Evolutionary conservation across 2,888 invertebrate genomes (phyloP).

Genomic region (Nebria brevicollis): DNA sequence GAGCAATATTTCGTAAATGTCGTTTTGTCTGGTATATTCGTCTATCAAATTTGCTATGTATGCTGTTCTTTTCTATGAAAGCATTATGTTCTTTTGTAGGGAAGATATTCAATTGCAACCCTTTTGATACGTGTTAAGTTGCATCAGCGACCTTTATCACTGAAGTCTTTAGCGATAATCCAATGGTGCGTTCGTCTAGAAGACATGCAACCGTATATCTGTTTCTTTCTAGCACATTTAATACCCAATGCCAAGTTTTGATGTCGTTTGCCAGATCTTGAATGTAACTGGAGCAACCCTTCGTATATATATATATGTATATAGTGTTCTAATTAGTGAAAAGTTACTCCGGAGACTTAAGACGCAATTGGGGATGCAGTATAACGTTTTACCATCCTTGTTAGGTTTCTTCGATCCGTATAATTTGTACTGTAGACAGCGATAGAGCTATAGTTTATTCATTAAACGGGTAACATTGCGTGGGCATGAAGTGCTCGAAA

Average conservation of each 20-base stretch:
- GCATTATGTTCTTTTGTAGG: slow-evolving; percentile 58
- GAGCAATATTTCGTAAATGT: background rate
- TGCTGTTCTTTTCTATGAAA: background rate
- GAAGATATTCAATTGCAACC: slow-evolving; percentile 60
- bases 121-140: slow-evolving; percentile 58
- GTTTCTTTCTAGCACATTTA: slow-evolving; percentile 31
- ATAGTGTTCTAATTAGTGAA: slow-evolving; percentile 52
- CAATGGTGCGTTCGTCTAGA: background rate
- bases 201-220: slow-evolving; percentile 12
- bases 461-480: slow-evolving; percentile 34
- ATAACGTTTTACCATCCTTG: slow-evolving; percentile 35
- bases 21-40: background rate
- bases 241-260: slow-evolving; percentile 13
- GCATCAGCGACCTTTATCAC: slow-evolving; percentile 50
- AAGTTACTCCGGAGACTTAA: slow-evolving; percentile 51
- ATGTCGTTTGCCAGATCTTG: background rate
- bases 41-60: background rate
- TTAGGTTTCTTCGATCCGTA: slow-evolving; percentile 23
- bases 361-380: slow-evolving; percentile 29
- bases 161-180: slow-evolving; percentile 50
- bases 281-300: slow-evolving; percentile 51
- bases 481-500: background rate
- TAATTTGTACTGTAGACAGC: slow-evolving; percentile 21
- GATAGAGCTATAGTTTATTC: slow-evolving; percentile 27
- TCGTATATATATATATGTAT: slow-evolving; percentile 34